Conservation (phyloP, 2,113 vertebrate species). For the Theropithecus gelada region DNA sequence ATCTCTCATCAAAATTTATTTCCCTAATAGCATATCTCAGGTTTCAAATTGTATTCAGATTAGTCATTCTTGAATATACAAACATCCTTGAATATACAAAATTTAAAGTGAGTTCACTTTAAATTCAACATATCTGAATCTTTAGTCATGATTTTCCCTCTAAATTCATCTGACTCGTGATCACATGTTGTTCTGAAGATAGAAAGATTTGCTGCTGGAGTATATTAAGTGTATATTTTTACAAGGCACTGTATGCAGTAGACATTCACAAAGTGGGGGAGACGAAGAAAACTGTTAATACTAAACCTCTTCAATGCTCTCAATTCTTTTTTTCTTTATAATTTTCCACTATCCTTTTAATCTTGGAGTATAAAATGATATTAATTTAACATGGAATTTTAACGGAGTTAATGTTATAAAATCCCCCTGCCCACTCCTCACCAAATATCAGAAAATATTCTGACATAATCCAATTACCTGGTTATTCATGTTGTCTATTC, state of each 20-base stretch:
- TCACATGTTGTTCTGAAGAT: neutral
- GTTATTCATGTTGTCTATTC: neutral
- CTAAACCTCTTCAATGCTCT: neutral
- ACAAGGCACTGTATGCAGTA: neutral
- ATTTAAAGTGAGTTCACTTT: neutral
- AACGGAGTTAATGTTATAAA: neutral
- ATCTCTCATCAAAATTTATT: neutral
- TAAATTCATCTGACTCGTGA: neutral
- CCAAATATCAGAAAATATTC: neutral
- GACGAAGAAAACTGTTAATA: neutral
- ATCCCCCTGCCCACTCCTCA: neutral
- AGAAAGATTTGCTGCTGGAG: neutral
- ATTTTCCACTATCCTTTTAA: neutral
- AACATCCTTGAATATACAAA: neutral
- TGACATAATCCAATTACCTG: neutral
- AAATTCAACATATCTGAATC: neutral
- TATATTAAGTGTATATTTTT: neutral
- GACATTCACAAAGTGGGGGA: neutral
- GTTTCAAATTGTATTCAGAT: neutral
- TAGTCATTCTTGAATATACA: neutral
- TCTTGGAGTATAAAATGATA: neutral
- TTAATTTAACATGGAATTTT: neutral
- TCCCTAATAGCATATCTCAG: neutral
- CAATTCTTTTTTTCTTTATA: neutral
- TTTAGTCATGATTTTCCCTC: neutral